phyloP scores from a whole-genome alignment of 2,113 vertebrate genomes.

The Calidris pygmaea region DNA sequence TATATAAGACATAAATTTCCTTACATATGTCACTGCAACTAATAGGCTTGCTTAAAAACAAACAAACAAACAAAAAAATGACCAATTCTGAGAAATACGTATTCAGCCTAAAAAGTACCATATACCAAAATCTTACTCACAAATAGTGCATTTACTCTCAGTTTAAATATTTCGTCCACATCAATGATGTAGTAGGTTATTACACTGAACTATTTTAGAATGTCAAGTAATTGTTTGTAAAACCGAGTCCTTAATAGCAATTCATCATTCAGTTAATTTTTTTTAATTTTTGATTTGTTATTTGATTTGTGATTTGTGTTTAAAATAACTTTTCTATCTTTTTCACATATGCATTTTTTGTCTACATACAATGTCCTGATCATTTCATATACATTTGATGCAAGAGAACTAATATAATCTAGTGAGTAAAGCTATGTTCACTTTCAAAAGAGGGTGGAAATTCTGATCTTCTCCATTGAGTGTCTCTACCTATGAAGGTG shows the following conservation, averaged over 20 bases:
- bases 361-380: not conserved
- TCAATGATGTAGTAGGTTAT: not conserved
- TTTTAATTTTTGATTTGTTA: not conserved
- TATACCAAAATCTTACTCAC: not conserved
- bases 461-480: not conserved
- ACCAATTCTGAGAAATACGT: not conserved
- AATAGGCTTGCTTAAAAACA: not conserved
- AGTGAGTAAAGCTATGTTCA: not conserved
- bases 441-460: not conserved
- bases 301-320: not conserved
- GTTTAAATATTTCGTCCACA: not conserved
- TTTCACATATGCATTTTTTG: not conserved
- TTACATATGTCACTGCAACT: not conserved
- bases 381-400: not conserved
- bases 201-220: not conserved
- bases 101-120: not conserved
- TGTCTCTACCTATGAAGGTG: not conserved
- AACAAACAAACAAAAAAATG: not conserved
- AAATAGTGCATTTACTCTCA: not conserved
- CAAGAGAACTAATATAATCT: not conserved
- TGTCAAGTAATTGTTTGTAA: not conserved
- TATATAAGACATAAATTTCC: not conserved
- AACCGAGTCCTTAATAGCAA: not conserved
- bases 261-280: not conserved
- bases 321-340: not conserved